Evolutionary conservation across 2,888 invertebrate species (phyloP).

Genomic region (Watsonalla cultraria): DNA sequence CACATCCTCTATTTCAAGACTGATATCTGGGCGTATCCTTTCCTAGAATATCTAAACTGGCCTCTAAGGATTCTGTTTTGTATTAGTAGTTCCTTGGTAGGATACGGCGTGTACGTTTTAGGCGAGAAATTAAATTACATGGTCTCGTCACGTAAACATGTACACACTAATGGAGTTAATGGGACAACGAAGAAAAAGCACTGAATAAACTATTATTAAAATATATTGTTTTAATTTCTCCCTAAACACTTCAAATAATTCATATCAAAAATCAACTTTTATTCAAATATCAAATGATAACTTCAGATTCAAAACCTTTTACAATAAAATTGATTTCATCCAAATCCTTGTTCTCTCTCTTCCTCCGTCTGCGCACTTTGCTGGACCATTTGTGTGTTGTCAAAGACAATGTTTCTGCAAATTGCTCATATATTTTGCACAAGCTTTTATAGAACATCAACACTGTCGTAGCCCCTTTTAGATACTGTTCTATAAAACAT

Average conservation of each 20-base stretch:
- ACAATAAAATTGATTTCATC: constrained; percentile 53
- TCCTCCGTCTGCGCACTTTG: constrained; percentile 42
- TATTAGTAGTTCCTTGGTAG: constrained; percentile 74
- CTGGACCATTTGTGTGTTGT: constrained; percentile 34
- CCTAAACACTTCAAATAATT: neutral
- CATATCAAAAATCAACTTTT: constrained; percentile 14
- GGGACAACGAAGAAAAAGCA: constrained; percentile 18
- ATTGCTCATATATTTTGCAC: constrained; percentile 38
- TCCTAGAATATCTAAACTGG: constrained; percentile 85
- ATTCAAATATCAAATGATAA: constrained; percentile 35
- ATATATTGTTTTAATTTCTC: constrained; percentile 4
- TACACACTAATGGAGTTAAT: constrained; percentile 25
- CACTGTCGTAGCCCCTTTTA: constrained; percentile 56
- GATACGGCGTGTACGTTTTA: constrained; percentile 80
- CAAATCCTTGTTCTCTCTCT: constrained; percentile 30
- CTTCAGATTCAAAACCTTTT: constrained; percentile 66
- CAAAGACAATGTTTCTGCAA: constrained; percentile 41
- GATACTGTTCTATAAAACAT: constrained; percentile 71
- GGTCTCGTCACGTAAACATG: constrained; percentile 77
- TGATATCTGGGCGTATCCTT: constrained; percentile 93
- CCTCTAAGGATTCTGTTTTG: constrained; percentile 85
- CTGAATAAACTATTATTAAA: constrained; percentile 7
- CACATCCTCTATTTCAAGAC: constrained; percentile 82
- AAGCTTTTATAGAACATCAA: constrained; percentile 57
- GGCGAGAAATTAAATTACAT: constrained; percentile 85